Evolutionary conservation across 1,140 invertebrate species (phyloP).

Genomic region (Zaprionus gabonicus): DNA sequence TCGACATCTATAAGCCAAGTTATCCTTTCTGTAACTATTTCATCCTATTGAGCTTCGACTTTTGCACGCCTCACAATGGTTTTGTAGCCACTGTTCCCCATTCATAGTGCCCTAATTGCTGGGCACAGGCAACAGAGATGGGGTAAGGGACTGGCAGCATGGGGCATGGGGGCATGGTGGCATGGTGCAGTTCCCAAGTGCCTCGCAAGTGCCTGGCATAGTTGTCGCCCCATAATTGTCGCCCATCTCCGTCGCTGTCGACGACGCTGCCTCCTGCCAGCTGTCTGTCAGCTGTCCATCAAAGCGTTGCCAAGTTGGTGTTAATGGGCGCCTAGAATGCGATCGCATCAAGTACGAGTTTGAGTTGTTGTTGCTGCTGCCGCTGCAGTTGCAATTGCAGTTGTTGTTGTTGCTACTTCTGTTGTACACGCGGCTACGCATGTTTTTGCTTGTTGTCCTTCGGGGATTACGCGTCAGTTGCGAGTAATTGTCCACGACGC

Average conservation of each 20-base stretch:
- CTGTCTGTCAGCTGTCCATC: slow-evolving; percentile 81
- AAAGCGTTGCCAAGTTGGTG: slow-evolving; percentile 79
- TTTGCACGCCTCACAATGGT: slow-evolving; percentile 4
- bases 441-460: slow-evolving; percentile 82
- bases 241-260: slow-evolving; percentile 26
- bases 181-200: slow-evolving; percentile 55
- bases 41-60: neutral
- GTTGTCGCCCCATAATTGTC: slow-evolving; percentile 80
- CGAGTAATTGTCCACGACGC: slow-evolving; percentile 68
- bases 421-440: slow-evolving; percentile 73
- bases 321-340: slow-evolving; percentile 81
- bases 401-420: slow-evolving; percentile 18
- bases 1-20: too few relatives aligned
- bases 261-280: slow-evolving; percentile 62
- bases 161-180: neutral
- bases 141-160: neutral
- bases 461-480: slow-evolving; percentile 78
- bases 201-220: slow-evolving; percentile 60
- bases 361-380: neutral
- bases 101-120: slow-evolving; percentile 59
- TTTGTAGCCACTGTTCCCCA: slow-evolving; percentile 46
- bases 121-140: neutral
- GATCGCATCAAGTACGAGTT: slow-evolving; percentile 28
- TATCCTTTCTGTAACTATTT: neutral
- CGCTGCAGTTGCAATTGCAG: neutral